Base-by-base conservation (phyloP, 2,888 invertebrate genomes). In the Phoenoteleia sp. region DNA sequence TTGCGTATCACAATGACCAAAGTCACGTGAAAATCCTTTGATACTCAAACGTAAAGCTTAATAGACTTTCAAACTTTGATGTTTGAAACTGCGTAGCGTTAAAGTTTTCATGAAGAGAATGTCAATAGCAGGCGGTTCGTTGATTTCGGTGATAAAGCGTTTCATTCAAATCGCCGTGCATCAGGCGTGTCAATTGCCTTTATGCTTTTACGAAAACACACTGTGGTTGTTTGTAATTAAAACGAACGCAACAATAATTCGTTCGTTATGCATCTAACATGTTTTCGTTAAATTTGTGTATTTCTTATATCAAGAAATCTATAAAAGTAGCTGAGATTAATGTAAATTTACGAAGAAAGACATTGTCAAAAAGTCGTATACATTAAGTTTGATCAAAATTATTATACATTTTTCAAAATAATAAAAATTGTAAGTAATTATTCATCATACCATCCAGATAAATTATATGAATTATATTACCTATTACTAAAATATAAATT, bases 31-130 rank as follows among this genome's bases (percentile, higher is more conserved):
- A 80, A 79, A 87, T 83, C 83, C 85, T 87, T 87, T 87, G 83
- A 87, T 83, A 76, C 80, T 84, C 72, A 80, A 82, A 85, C 82
- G 75, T 80, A 71, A 75, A 79, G 81, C 82, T 79, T 81, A 83
- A 86, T 84, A 84, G 79, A 90, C 87, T 89, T 86, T 90, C 88
- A 87, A 88, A 91, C 91, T 91, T 91, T 91, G 91, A 90, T 90
- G 90, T 91, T 85, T 76, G 67, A 72, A 85, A 79, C 66, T 81
- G 83, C 84, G 87, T 84, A 85, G 88, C 82, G 87, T 89, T 87
- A 84, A 84, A 89, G 90, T 90, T 91, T 90, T 89, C 89, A 87
- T 90, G 89, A 90, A 89, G 88, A 89, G 90, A 90, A 90, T 87
- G 90, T 90, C 90, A 89, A 88, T 86, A 88, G 89, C 90, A 90